Base-by-base conservation (phyloP, 1,140 invertebrate genomes). In the Lucilia sericata region DNA sequence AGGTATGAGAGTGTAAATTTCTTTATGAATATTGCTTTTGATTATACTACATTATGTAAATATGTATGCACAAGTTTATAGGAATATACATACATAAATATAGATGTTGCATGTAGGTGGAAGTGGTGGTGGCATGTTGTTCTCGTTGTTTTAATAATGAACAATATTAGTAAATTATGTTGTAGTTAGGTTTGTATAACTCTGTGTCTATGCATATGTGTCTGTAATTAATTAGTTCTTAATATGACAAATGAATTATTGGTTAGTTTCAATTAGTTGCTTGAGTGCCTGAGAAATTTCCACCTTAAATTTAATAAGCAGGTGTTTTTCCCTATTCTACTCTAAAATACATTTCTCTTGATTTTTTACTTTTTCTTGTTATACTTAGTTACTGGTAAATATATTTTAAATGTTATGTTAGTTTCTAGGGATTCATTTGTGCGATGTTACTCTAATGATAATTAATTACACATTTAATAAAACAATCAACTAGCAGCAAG, bases 211-310 rank as follows among this genome's bases (percentile, higher is more conserved):
- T 49, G 76, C 19, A 21, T 49, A 80, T 25, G 42, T 5, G n/a
- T 19, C 19, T 47, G 76, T 51, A 80, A 80, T 80, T 80, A 80
- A 80, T 80, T 80, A 80, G 76, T 80, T 80, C 76, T 9, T 80
- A 80, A 49, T 80, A 49, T 80, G 76, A 80, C 76, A 80, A 80
- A 80, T 80, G 76, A 80, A 49, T 80, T 49, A 80, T 30, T 49
- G 42, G 42, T 19, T 25, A 80, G 76, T 19, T 47, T 47, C 34
- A 47, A 78, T 78, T 78, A 78, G 75, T 78, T 78, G 75, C 75
- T 30, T 78, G 75, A 78, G 75, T 78, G 34, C 75, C 34, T 47
- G 42, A 42, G 36, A 78, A 78, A 78, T 19, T 80, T 25, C 25
- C 25, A 51, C 25, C 42, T 9, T 17, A 80, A 21, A 51, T 80